Evolutionary conservation across 2,113 vertebrate genomes (phyloP).

Genomic region (Carassius gibelio): DNA sequence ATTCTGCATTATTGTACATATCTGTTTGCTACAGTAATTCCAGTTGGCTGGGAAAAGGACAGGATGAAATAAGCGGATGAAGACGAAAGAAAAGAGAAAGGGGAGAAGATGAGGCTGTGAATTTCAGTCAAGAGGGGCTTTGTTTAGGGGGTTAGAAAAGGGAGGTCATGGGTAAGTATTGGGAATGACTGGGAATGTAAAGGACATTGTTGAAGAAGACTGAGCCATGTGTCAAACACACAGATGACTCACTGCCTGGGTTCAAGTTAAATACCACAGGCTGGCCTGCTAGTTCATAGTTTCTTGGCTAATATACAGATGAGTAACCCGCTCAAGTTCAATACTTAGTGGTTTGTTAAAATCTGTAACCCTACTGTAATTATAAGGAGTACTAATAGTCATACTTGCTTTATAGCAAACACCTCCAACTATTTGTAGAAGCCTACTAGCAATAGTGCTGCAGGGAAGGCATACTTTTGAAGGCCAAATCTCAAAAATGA

Average conservation of each 20-base stretch:
- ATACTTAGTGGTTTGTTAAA: neutral
- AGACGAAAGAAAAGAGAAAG: slow-evolving; percentile 8
- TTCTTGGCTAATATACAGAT: neutral
- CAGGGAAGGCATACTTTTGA: neutral
- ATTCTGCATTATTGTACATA: neutral
- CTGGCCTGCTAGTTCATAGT: neutral
- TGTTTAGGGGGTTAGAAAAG: slow-evolving; percentile 33
- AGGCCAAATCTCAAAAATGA: neutral
- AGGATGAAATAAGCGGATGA: neutral
- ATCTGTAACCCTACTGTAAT: neutral
- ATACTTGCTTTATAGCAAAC: neutral
- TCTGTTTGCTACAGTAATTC: slow-evolving; percentile 5
- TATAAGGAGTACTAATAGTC: neutral
- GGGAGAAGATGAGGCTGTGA: slow-evolving; percentile 15
- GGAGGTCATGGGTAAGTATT: slow-evolving; percentile 38
- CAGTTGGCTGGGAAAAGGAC: neutral
- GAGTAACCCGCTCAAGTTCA: neutral
- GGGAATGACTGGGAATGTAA: slow-evolving; percentile 45
- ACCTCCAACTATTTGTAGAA: neutral
- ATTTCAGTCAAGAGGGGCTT: slow-evolving; percentile 39
- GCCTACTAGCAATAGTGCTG: neutral
- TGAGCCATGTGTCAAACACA: slow-evolving; percentile 4
- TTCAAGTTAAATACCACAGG: neutral
- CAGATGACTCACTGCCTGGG: neutral
- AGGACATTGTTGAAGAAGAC: slow-evolving; percentile 46